Conservation (phyloP, 2,888 invertebrate genomes). For the Drosophila anceps region DNA sequence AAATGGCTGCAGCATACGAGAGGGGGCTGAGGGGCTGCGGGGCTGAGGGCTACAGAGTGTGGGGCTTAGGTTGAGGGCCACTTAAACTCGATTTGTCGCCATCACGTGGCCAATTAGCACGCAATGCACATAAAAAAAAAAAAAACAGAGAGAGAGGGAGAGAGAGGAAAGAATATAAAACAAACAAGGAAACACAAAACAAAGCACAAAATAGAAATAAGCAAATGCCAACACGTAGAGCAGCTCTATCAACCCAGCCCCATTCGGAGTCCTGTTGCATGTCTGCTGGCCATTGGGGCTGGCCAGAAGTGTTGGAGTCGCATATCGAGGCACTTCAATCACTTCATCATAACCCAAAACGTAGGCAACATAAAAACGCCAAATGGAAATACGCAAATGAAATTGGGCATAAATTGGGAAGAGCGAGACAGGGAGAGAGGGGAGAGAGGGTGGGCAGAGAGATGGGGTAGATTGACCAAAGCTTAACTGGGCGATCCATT, state of each 20-base stretch:
- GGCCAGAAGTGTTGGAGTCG: constrained; percentile 37
- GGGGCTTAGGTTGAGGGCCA: constrained; percentile 36
- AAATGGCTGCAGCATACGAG: neutral
- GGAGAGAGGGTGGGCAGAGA: no score
- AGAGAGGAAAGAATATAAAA: constrained; percentile 6
- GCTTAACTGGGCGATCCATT: constrained; percentile 16
- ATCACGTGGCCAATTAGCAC: constrained; percentile 79
- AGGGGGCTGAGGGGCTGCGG: neutral
- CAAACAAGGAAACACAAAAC: constrained; percentile 35
- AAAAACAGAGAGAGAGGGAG: no score
- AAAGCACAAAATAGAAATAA: constrained; percentile 49
- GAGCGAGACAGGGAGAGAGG: neutral
- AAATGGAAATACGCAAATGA: constrained; percentile 64
- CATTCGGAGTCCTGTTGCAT: constrained; percentile 52
- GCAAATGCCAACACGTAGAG: constrained; percentile 59
- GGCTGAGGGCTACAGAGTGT: neutral
- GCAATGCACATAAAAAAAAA: constrained; percentile 65
- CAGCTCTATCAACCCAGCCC: constrained; percentile 11
- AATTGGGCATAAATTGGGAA: constrained; percentile 54
- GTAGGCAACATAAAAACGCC: constrained; percentile 55
- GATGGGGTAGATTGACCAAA: neutral
- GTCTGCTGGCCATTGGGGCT: constrained; percentile 61
- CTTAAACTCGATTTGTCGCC: constrained; percentile 78
- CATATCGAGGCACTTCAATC: constrained; percentile 65
- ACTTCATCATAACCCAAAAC: constrained; percentile 73